Evolutionary conservation across 1,140 invertebrate genomes (phyloP), one percentile per base, ranked within the genome.

Genomic region (Trachelipus rathkii): DNA sequence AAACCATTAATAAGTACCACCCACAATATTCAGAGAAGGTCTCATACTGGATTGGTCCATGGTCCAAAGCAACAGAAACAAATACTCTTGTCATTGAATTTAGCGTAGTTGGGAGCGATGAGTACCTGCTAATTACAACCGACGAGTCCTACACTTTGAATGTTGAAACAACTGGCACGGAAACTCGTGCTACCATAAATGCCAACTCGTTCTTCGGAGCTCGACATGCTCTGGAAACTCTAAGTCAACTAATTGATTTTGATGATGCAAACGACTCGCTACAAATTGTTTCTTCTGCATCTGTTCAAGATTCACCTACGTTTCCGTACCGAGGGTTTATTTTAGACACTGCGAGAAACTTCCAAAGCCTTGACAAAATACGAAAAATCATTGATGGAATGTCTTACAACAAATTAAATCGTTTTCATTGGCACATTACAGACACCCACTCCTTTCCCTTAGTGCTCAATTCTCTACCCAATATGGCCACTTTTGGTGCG

Each of bases 401-500:
- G 92, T 89, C 89, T 0, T 87, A 89, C 82, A 90, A 90, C 10
- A 95, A 95, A 82, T 82, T 95, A 50, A 95, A 95, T 83, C 90
- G 90, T 0, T 92, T 95, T 83, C 93, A 95, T 81, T 95, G 93
- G 92, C 93, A 95, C 80, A 92, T 95, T 15, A 93, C 92, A 0
- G 93, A 95, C 83, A 90, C 91, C 0, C 93, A 95, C 23, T 94
- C 92, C 81, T 95, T 95, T 82, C 92, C 93, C 0, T 89, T 93
- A 72, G 89, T 89, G 43, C 89, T 91, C 0, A 87, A 87, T 81
- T 89, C 88, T 7, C 87, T 87, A 69, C 92, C 93, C 0, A 84
- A 91, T 60, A 84, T 95, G 9, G 88, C 89, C 0, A 87, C 88
- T 81, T 88, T 90, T 53, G 93, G 93, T 0, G 91, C 92, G 15